phyloP scores from a whole-genome alignment of 1,140 invertebrate species.

The Diorhabda carinulata region DNA sequence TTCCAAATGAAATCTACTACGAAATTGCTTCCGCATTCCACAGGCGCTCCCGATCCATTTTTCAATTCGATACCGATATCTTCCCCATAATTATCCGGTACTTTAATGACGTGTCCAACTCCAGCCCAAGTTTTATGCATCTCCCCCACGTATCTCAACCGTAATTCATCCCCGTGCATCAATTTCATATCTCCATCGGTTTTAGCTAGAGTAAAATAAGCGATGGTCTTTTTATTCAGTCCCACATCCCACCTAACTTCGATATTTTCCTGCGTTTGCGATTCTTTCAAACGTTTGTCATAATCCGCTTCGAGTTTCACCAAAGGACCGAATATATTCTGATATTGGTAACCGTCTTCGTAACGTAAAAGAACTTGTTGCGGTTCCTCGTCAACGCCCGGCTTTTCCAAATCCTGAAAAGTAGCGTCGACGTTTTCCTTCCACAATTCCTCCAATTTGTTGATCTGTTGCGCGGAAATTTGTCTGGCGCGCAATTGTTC shows the following conservation, averaged over 20 bases:
- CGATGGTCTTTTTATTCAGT: constrained; percentile 96
- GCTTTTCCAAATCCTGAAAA: constrained; percentile 96
- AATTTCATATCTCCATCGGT: constrained; percentile 97
- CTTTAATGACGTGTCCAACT: constrained; percentile 96
- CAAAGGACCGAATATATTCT: constrained; percentile 96
- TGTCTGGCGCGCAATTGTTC: constrained; percentile 93
- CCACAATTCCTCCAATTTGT: constrained; percentile 98
- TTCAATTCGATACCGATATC: constrained; percentile 98
- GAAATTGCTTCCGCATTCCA: constrained; percentile 91
- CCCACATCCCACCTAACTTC: constrained; percentile 98
- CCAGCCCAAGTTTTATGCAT: constrained; percentile 91
- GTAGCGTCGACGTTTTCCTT: constrained; percentile 97
- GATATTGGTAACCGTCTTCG: constrained; percentile 98
- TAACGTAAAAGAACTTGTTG: constrained; percentile 76
- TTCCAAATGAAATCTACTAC: constrained; percentile 99
- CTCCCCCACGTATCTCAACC: constrained; percentile 90
- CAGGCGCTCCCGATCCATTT: constrained; percentile 81
- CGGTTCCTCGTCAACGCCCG: constrained; percentile 95
- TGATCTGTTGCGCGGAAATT: constrained; percentile 94
- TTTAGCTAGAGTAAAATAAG: constrained; percentile 96
- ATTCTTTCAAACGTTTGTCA: constrained; percentile 96
- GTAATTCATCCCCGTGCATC: constrained; percentile 99
- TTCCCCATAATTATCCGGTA: constrained; percentile 97
- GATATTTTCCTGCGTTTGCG: constrained; percentile 97
- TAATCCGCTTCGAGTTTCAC: constrained; percentile 98